Base-by-base conservation (phyloP, 2,113 vertebrate genomes). In the Felis chaus region DNA sequence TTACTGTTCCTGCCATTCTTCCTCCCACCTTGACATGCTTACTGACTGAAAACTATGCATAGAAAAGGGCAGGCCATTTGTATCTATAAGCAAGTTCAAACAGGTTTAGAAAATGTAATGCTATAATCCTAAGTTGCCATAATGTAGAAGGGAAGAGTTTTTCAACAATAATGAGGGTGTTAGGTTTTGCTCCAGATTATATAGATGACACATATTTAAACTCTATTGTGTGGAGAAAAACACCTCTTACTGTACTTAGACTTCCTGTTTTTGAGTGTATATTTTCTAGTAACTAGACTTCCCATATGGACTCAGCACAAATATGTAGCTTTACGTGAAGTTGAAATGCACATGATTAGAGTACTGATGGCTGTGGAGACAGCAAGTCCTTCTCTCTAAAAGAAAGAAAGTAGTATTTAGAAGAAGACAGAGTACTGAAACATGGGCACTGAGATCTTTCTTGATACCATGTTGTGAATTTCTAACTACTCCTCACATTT, bases 191-290 rank as follows among this genome's bases (percentile, higher is more conserved):
- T 98, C 95, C 94, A 97, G 95, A 97, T 97, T 97, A 97, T 94
- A 95, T 97, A 96, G 74, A 98, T 98, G 98, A 99, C 98, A 98
- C 98, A 98, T 98, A 97, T 99, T 98, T 98, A 98, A 98, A 98
- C 96, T 97, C 98, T 96, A 98, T 98, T 99, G 98, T 99, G 97
- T 27, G 33, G 97, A 97, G 87, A 97, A 98, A 98, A 98, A 98
- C 94, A 98, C 98, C 97, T 98, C 96, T 98, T 98, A 98, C 97
- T 98, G 96, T 97, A 97, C 97, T 98, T 97, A 96, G 88, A 68
- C 97, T 99, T 99, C 98, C 98, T 99, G 98, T 98, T 99, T 98
- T 95, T 98, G 95, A 94, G 53, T 97, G 69, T 98, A 94, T 98
- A 95, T 98, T 98, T 98, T 98, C 98, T 99, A 97, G 95, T 98